Percentiles rank a stretch among this genome's conserved stretches.
These are phyloP conservation scores for Andrena bucephala DNA, from an alignment of 2,888 invertebrate genomes.

Conservation along the genomic window DNA sequence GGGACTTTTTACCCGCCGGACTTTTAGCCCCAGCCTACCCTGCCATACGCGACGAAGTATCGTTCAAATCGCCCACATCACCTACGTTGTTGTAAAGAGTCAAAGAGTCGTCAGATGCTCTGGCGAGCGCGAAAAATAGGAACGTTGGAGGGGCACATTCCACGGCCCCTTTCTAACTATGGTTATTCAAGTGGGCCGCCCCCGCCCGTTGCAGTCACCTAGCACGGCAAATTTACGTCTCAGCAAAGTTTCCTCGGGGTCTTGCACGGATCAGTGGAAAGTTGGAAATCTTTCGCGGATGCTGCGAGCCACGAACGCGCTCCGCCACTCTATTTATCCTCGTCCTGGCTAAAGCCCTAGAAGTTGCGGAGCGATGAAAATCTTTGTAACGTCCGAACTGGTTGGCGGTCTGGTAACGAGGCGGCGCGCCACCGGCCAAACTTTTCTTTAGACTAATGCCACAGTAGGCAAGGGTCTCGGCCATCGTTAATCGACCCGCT, in stretches of 20 bases:
- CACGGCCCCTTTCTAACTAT: background rate
- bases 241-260: slow-evolving; percentile 31
- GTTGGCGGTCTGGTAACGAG: slow-evolving; percentile 45
- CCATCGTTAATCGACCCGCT: slow-evolving; percentile 47
- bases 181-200: slow-evolving; percentile 34
- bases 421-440: background rate
- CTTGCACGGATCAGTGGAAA: slow-evolving; percentile 48
- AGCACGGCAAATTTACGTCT: slow-evolving; percentile 49
- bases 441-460: slow-evolving; percentile 7
- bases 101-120: too few species aligned
- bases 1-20: too few species aligned
- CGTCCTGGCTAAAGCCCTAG: slow-evolving; percentile 22
- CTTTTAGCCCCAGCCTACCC: too few species aligned
- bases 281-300: slow-evolving; percentile 48
- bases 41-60: too few species aligned
- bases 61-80: too few species aligned
- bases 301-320: slow-evolving; percentile 26
- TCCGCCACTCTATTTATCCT: slow-evolving; percentile 46
- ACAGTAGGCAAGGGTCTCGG: background rate
- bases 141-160: background rate
- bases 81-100: too few species aligned
- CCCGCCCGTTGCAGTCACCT: background rate
- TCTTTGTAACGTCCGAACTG: slow-evolving; percentile 48
- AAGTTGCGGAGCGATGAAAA: slow-evolving; percentile 56
- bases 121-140: too few species aligned